Evolutionary conservation across 2,888 invertebrate genomes (phyloP), one percentile per base, ranked within the genome.

Genomic region (Chesias legatella): DNA sequence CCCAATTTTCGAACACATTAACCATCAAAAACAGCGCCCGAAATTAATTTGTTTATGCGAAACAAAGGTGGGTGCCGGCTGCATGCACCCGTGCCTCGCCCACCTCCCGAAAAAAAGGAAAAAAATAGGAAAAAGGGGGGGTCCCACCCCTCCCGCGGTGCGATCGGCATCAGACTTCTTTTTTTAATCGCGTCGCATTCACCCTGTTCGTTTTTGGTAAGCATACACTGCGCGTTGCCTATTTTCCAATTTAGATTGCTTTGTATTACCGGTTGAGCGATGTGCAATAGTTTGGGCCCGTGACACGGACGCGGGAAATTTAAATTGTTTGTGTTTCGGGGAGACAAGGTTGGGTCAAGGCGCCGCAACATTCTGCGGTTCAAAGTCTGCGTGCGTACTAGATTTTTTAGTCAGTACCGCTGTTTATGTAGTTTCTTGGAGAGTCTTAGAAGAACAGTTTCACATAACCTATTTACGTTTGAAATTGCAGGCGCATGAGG

Each of bases 221-320:
- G 86, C 86, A 86, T 83, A 86, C 84, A 88, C 79, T 76, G 85
- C 82, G 81, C 85, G 82, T 80, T 85, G 86, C 86, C 86, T 86
- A 86, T 88, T 85, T 86, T 88, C 86, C 86, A 86, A 86, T 86
- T 88, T 86, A 86, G 86, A 88, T 88, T 85, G 86, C 88, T 86
- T 86, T 86, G 86, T 86, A 86, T 88, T 88, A 86, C 82, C 79
- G 84, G 77, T 67, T 83, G 85, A 84, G 81, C 82, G 83, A 85
- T 82, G 86, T 73, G 85, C 86, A 79, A 86, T 86, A 86, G 86
- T 85, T 88, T 85, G 82, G 73, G 77, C 73, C 60, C 75, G 82
- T 73, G 83, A 83, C 85, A 84, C 70, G 79, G 77, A 66, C 60
- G 73, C 61, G 73, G 84, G 80, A 84, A 82, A 84, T 86, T 81